Conservation (phyloP, 2,888 invertebrate species). For the Ophraella communa region DNA sequence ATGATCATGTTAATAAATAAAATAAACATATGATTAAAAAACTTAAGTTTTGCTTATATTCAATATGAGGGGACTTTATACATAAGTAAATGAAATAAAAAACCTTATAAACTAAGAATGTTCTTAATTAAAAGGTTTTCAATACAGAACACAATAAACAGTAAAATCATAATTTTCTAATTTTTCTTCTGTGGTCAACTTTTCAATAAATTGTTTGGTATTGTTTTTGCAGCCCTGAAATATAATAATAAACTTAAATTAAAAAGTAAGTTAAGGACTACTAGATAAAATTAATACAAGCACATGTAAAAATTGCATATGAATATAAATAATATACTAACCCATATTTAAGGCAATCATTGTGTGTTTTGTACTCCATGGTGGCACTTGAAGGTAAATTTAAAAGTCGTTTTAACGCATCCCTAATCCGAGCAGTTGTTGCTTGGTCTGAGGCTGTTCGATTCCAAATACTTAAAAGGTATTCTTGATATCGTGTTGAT, state of each 20-base stretch:
- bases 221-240: constrained; percentile 56
- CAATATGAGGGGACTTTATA: background rate
- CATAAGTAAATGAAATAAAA: constrained; percentile 13
- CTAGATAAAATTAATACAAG: background rate
- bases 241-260: constrained; percentile 25
- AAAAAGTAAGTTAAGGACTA: too few relatives aligned
- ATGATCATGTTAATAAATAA: too few relatives aligned
- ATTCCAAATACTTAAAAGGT: constrained; percentile 97
- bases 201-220: constrained; percentile 53
- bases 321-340: constrained; percentile 21
- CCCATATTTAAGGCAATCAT: constrained; percentile 79
- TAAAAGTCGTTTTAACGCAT: constrained; percentile 92
- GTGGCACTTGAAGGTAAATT: constrained; percentile 91
- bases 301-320: too few relatives aligned
- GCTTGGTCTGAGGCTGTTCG: constrained; percentile 89
- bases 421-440: constrained; percentile 90
- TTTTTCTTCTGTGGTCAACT: constrained; percentile 51
- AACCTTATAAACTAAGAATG: background rate
- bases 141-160: constrained; percentile 17
- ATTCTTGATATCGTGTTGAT: constrained; percentile 94
- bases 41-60: background rate
- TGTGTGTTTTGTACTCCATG: constrained; percentile 92
- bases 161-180: constrained; percentile 20
- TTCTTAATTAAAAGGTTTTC: constrained; percentile 17
- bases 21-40: too few relatives aligned